phyloP scores from a whole-genome alignment of 2,797 vertebrate genomes.

The Danio tinwini region DNA sequence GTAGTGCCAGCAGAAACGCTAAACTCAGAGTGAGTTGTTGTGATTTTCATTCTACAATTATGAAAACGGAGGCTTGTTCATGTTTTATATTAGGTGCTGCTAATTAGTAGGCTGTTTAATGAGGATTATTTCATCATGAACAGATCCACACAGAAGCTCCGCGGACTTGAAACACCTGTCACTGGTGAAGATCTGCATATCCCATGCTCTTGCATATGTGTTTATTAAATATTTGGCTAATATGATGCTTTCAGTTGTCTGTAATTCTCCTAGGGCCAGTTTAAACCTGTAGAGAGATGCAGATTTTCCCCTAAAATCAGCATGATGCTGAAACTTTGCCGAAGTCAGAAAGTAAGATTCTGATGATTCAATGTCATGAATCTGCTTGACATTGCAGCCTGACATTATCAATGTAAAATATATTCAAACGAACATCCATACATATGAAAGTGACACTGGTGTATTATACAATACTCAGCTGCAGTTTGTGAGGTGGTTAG shows the following conservation, averaged over 20 bases:
- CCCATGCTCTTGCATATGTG: not conserved
- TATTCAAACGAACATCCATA: too few relatives aligned
- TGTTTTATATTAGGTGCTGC: not conserved
- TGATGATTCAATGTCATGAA: too few relatives aligned
- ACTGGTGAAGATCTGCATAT: not conserved
- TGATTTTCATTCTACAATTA: not conserved
- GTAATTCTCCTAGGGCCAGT: not conserved
- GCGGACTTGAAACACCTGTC: not conserved
- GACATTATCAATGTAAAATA: too few relatives aligned
- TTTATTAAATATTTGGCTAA: conserved; percentile 2
- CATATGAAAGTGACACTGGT: too few relatives aligned
- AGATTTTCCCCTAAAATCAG: not conserved
- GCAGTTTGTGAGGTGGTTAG: too few relatives aligned
- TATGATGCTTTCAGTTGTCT: not conserved
- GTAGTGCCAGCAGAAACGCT: not conserved
- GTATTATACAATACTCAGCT: too few relatives aligned
- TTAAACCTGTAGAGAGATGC: not conserved
- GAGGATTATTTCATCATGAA: conserved; percentile 9
- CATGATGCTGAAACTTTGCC: not conserved
- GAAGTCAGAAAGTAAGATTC: not conserved
- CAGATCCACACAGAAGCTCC: not conserved
- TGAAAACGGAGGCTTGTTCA: not conserved
- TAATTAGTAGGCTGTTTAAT: conserved; percentile 27
- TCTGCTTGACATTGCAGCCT: too few relatives aligned
- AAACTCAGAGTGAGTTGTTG: not conserved